Evolutionary conservation across 2,797 vertebrate species (phyloP), one percentile per base, ranked within the genome.

Genomic region (Ceyx erithaca): DNA sequence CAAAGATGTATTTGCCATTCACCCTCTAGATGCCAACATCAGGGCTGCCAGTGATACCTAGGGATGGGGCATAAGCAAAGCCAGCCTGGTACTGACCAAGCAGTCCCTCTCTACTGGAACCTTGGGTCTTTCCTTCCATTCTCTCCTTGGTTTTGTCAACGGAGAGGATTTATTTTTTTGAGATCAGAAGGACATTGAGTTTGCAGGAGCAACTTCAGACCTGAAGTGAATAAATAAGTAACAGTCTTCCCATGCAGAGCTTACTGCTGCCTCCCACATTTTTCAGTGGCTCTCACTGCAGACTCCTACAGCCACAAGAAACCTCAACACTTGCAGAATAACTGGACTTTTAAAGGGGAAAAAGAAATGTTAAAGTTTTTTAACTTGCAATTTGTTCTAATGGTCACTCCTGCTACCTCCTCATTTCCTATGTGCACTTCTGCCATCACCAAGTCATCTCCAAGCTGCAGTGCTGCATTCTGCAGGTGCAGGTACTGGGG

Each of bases 151-250:
- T 14, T 73, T 48, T 51, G 25, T 23, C 26, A 82, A 35, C 33
- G 66, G 31, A 25, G 7, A 19, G n/a, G 21, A 66, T 40, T 62
- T 87, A 40, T 14, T 89, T 89, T 89, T 21, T 43, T 19, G 25
- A 82, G 14, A 82, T 72, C 43, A 92, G 51, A 87, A 77, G 19
- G 22, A 66, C 7, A 31, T 45, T 68, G 37, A 58, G 79, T 68
- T 64, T 87, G 55, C 51, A 82, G 46, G 21, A n/a, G 79, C 5
- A 41, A 40, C 14, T 68, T 72, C 81, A 87, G 51, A 80, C 54
- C 52, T 68, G 30, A 84, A 89, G 45, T 20, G 33, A 86, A 86
- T 80, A 90, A 43, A 83, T 22, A 58, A 89, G 9, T 67, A 75
- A 3, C 35, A 73, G 33, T 58, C 33, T 72, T 69, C 28, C 20